Conservation (phyloP, 1,140 invertebrate species). For the Proales similis region DNA sequence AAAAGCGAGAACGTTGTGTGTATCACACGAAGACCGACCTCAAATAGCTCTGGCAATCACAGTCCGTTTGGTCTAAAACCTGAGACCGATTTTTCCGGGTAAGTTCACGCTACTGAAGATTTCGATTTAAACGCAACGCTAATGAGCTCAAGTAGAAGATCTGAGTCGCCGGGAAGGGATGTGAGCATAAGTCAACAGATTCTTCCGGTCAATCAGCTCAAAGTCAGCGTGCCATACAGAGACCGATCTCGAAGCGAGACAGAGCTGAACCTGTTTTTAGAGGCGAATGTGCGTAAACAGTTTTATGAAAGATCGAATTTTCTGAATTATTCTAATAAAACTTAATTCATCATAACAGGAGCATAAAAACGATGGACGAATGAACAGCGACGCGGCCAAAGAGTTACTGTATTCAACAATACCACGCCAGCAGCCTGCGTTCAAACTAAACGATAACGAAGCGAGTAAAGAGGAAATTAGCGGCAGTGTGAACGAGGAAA, state of each 20-base stretch:
- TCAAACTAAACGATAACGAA: background rate
- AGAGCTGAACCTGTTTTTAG: constrained; percentile 30
- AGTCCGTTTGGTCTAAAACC: constrained; percentile 11
- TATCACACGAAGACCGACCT: constrained; percentile 7
- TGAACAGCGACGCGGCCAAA: background rate
- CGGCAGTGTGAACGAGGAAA: constrained; percentile 21
- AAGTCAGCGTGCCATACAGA: constrained; percentile 35
- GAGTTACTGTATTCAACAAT: constrained; percentile 23
- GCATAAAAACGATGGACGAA: constrained; percentile 4
- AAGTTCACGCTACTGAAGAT: too few relatives aligned
- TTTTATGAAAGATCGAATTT: constrained; percentile 16
- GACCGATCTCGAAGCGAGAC: constrained; percentile 35
- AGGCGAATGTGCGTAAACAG: constrained; percentile 1
- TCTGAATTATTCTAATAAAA: background rate
- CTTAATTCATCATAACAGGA: background rate
- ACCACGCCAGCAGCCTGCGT: constrained; percentile 3
- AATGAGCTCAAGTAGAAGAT: background rate
- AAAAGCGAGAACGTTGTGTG: constrained; percentile 21
- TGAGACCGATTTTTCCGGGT: constrained; percentile 1
- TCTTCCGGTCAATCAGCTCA: constrained; percentile 33
- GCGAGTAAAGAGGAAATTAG: constrained; percentile 29
- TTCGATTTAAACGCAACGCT: background rate
- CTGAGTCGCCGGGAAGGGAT: constrained; percentile 9
- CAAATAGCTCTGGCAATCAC: constrained; percentile 16
- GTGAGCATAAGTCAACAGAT: constrained; percentile 26